Base-by-base conservation (phyloP, 2,797 vertebrate genomes). In the Botia almorhae region DNA sequence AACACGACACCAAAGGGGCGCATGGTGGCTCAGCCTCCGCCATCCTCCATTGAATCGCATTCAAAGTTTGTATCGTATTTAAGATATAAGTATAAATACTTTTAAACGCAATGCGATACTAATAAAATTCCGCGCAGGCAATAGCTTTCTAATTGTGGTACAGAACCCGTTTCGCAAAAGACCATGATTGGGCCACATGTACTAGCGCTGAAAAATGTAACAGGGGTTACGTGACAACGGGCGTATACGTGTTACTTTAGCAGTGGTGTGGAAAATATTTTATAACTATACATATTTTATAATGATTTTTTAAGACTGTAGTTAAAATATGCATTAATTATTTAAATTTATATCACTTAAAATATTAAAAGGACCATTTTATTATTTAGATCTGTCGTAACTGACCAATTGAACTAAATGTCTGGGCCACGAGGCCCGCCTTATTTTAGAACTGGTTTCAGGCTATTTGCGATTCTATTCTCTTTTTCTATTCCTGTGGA, bases 381-480 rank as follows among this genome's bases (percentile, higher is more conserved):
- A 21, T 21, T 56, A 21, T 16, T 33, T 7, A 16, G 4, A 7
- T 0, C 33, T 33, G 4, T 33, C 4, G 33, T 33, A 33, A 33
- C 4, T 3, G 3, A 33, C 33, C 33, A 33, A 33, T 33, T 33
- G 33, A 5, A 33, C 33, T 33, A 33, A 33, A 33, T 0, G 33
- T 33, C 33, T 33, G 33, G 33, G 33, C n/a, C 1, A 33, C 70
- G 58, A 69, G 3, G 55, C 36, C 64, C 65, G 65, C 67, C 76
- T 21, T 1, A 61, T 19, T 69, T 6, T 2, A 13, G 1, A n/a
- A 46, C 0, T 2, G 0, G 4, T 3, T 11, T 23, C 23, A 26
- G 33, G n/a, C 7, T 16, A 7, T 19, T 21, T 56, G n/a, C 29
- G 4, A 33, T 56, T 46, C 21, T 46, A 19, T 12, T 6, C 11